Conservation (phyloP, 2,797 vertebrate genomes). For the Pangasius larnaudii region DNA sequence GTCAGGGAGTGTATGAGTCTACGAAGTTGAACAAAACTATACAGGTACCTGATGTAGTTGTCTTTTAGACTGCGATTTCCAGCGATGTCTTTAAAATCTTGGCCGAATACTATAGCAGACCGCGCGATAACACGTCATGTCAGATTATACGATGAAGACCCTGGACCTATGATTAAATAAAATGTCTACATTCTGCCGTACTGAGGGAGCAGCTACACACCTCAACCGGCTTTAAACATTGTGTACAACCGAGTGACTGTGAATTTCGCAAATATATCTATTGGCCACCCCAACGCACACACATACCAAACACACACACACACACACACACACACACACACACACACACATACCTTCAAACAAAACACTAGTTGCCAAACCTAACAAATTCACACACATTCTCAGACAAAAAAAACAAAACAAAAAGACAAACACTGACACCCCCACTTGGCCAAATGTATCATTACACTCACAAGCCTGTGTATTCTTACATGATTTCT, state of each 20-base stretch:
- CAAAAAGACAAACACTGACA: background rate
- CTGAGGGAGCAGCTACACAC: no score
- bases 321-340: slow-evolving; percentile 2
- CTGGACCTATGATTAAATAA: background rate
- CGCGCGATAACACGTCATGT: no score
- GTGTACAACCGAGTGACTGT: no score
- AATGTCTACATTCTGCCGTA: no score
- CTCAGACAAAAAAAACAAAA: background rate
- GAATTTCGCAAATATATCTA: background rate
- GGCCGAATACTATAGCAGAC: no score
- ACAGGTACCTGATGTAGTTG: no score
- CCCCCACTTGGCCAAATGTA: no score
- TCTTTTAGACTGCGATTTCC: no score
- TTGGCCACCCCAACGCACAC: background rate
- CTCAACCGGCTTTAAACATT: no score
- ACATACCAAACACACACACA: background rate
- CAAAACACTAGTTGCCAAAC: background rate
- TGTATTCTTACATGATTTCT: background rate
- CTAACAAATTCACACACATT: background rate
- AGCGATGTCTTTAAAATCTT: no score
- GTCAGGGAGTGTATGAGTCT: no score
- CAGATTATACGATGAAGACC: background rate
- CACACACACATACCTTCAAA: background rate
- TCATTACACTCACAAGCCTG: background rate
- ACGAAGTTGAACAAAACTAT: no score